Evolutionary conservation across 92 coral and sea anemone species (phyloP).

Genomic region (Muricea muricata): DNA sequence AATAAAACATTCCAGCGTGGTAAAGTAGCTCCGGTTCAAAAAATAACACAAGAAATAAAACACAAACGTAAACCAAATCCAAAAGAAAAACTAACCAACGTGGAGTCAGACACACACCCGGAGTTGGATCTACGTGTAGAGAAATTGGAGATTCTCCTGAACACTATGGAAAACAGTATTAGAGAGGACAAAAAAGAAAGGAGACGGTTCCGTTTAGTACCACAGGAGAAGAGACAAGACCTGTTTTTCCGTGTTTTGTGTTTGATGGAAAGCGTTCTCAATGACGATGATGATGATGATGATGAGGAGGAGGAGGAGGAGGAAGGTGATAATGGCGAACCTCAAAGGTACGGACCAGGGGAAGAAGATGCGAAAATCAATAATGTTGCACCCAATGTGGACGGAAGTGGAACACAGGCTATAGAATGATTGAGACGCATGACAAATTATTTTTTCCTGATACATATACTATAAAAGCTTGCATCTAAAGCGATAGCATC

Average conservation of each 20-base stretch:
- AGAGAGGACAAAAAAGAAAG: not conserved
- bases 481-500: no score
- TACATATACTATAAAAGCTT: no score
- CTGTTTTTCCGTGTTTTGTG: slow-evolving; percentile 3
- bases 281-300: not conserved
- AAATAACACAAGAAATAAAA: not conserved
- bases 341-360: not conserved
- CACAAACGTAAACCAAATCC: not conserved
- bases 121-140: not conserved
- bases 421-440: no score
- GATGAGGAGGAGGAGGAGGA: no score
- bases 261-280: not conserved
- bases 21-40: not conserved
- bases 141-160: not conserved
- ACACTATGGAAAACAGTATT: not conserved
- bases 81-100: not conserved
- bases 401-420: no score
- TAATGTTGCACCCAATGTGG: no score
- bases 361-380: no score
- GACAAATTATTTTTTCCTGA: no score
- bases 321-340: not conserved
- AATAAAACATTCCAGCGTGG: not conserved
- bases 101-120: not conserved
- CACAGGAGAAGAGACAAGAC: slow-evolving; percentile 5
- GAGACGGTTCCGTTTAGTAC: not conserved